A percentile compares a stretch with the other conserved stretches of the same genome.
Conservation (phyloP, 2,888 invertebrate species). For the Caradrina kadenii region DNA sequence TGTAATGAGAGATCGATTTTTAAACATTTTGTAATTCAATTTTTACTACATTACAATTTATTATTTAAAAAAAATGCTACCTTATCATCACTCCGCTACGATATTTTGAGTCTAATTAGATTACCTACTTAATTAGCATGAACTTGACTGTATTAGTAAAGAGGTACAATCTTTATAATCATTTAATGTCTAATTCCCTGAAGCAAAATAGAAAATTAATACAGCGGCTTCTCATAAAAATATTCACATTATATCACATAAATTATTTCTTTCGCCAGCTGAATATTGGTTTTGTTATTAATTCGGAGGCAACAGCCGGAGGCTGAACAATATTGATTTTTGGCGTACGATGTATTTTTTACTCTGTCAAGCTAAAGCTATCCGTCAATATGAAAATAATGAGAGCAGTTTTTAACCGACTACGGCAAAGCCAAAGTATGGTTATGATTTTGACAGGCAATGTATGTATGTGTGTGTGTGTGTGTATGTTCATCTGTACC, state of each 20-base stretch:
- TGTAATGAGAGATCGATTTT: no score
- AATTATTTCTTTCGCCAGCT: constrained; percentile 18
- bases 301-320: constrained; percentile 16
- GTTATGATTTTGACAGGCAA: no score
- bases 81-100: not conserved
- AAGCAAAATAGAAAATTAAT: constrained; percentile 14
- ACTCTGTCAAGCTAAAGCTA: constrained; percentile 11
- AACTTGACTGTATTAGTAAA: not conserved
- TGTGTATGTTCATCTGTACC: no score
- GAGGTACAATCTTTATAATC: not conserved
- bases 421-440: no score
- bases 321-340: constrained; percentile 40
- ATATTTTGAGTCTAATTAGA: not conserved
- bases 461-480: no score
- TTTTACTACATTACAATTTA: no score
- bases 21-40: no score
- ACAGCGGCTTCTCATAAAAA: not conserved
- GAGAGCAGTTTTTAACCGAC: not conserved
- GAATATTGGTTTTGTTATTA: constrained; percentile 37
- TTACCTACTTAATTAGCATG: not conserved
- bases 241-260: constrained; percentile 4
- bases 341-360: constrained; percentile 13
- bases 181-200: not conserved
- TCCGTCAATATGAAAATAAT: constrained; percentile 19
- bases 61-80: not conserved